Conservation (phyloP, 1,140 invertebrate species). For the Oedothorax gibbosus region DNA sequence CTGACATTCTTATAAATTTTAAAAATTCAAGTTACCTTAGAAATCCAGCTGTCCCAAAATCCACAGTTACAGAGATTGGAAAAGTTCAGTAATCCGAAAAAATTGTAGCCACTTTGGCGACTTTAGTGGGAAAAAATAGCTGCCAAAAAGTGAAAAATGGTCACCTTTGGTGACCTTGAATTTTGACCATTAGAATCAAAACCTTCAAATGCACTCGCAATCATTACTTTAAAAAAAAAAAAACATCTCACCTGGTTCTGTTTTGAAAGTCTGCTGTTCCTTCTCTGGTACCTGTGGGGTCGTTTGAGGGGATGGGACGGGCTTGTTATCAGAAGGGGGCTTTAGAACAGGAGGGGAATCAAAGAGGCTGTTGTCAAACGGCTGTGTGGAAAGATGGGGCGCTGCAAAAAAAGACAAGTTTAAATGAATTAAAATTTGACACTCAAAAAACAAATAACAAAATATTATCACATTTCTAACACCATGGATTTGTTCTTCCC, state of each 20-base stretch:
- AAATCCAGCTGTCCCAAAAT: too few species aligned
- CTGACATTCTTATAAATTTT: too few species aligned
- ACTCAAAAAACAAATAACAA: background rate
- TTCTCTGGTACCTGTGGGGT: slow-evolving; percentile 71
- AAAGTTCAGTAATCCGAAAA: too few species aligned
- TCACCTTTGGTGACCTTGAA: too few species aligned
- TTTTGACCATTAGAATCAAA: too few species aligned
- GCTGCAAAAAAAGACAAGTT: slow-evolving; percentile 68
- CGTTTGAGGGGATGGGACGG: slow-evolving; percentile 74
- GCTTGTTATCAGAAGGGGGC: slow-evolving; percentile 63
- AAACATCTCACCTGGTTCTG: slow-evolving; percentile 6
- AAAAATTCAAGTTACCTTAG: too few species aligned
- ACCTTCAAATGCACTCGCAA: too few species aligned
- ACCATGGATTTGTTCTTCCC: background rate
- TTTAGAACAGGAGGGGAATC: slow-evolving; percentile 73
- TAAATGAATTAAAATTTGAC: background rate
- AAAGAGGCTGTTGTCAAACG: slow-evolving; percentile 82
- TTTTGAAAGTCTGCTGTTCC: slow-evolving; percentile 64
- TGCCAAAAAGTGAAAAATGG: too few species aligned
- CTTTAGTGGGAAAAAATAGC: too few species aligned
- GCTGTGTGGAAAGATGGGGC: slow-evolving; percentile 83
- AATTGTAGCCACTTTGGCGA: too few species aligned
- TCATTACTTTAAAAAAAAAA: too few species aligned
- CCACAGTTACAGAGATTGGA: too few species aligned
- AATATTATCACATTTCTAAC: background rate